Base-by-base conservation (phyloP, 2,113 vertebrate genomes). In the Aegithalos caudatus region DNA sequence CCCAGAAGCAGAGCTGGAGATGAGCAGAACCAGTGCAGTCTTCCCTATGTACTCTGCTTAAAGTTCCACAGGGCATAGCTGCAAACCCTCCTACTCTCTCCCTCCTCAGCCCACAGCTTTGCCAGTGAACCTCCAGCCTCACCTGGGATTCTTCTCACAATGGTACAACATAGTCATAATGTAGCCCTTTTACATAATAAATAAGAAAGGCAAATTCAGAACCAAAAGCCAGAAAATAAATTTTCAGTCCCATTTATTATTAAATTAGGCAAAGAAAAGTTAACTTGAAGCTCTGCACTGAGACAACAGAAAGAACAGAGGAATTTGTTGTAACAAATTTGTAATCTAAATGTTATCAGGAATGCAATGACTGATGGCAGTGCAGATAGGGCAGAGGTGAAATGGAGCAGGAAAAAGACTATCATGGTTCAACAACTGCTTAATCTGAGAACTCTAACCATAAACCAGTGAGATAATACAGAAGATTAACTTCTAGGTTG, bases 131-230 rank as follows among this genome's bases (percentile, higher is more conserved):
- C 29, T 66, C 15, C 53, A 74, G 50, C 53, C 38, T 66, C 72
- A 40, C 25, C 61, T 27, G 27, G 6, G 15, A n/a, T 27, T n/a
- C 54, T 73, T 5, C 0, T 69, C 60, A 19, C 2, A 1, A 7
- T 38, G 11, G 12, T 65, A 61, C 20, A 76, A 65, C 6, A 29
- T 38, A n/a, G 17, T 7, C 16, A 16, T 51, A 79, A 47, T 13
- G 17, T 33, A 61, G 37, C 1, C 24, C 12, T 78, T 70, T 37
- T 28, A 58, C 48, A 28, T 51, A 44, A 84, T n/a, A 50, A 57
- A 42, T 27, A 45, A 53, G 27, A 72, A 56, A 50, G 38, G 25
- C n/a, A 77, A 90, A 77, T 54, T 60, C 42, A 73, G 35, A 90
- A 80, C 27, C 42, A 66, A 88, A 53, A 76, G 71, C 14, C 54